Evolutionary conservation across 2,888 invertebrate species (phyloP).

Genomic region (Galerucella nymphaeae): DNA sequence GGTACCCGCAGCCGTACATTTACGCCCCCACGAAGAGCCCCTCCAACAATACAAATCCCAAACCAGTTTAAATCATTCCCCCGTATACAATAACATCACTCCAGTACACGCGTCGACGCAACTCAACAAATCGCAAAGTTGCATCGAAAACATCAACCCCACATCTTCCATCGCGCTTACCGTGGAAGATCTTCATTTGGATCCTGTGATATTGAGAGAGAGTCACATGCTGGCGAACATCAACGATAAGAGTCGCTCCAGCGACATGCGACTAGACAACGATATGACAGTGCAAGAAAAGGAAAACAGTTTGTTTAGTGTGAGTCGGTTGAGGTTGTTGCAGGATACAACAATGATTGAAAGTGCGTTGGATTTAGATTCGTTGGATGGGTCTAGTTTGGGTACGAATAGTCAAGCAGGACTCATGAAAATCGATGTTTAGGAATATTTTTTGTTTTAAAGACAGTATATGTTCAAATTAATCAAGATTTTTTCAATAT

Average conservation of each 20-base stretch:
- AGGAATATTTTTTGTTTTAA: conserved; percentile 27
- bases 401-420: conserved; percentile 77
- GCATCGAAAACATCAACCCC: conserved; percentile 56
- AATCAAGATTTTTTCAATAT: not conserved
- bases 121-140: conserved; percentile 60
- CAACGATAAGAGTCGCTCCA: conserved; percentile 52
- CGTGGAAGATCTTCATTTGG: conserved; percentile 71
- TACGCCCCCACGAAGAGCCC: conserved; percentile 54
- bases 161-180: conserved; percentile 43
- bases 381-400: conserved; percentile 80
- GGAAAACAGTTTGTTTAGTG: conserved; percentile 70
- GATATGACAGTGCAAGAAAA: conserved; percentile 63
- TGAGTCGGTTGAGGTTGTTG: conserved; percentile 75
- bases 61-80: conserved; percentile 60
- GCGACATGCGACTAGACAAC: conserved; percentile 58
- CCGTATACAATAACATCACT: conserved; percentile 63
- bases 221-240: conserved; percentile 56
- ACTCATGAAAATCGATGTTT: conserved; percentile 71
- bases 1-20: conserved; percentile 52
- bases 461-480: not conserved
- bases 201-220: conserved; percentile 64
- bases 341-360: conserved; percentile 93
- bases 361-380: conserved; percentile 88
- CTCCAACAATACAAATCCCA: conserved; percentile 63
- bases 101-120: conserved; percentile 33